These are phyloP conservation scores for Empidonax traillii DNA, from an alignment of 2,113 vertebrate genomes.

Conservation along the genomic window DNA sequence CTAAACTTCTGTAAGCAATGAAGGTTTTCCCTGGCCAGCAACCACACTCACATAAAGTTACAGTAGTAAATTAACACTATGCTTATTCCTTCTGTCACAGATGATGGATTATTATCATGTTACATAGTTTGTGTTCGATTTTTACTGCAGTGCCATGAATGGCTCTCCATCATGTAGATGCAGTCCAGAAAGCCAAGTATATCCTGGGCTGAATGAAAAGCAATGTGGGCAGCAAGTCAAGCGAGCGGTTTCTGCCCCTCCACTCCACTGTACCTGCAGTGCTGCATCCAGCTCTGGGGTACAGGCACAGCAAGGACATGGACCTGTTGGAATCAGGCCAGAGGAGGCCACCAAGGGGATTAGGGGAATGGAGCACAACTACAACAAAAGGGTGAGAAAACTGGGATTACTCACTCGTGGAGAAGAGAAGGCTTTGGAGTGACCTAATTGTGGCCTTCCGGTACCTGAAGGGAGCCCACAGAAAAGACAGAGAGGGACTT, in stretches of 20 bases:
- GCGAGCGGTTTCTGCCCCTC: not conserved
- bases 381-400: not conserved
- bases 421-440: fast-evolving
- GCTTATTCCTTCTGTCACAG: not conserved
- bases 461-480: fast-evolving
- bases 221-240: not conserved
- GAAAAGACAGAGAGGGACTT: not conserved
- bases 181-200: not conserved
- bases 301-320: not conserved
- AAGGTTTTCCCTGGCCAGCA: not conserved
- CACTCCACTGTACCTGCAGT: not conserved
- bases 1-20: not conserved
- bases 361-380: not conserved
- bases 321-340: not conserved
- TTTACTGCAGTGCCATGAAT: not conserved
- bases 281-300: not conserved
- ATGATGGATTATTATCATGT: fast-evolving
- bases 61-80: not conserved
- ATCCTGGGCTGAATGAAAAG: not conserved
- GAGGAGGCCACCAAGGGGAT: too few relatives aligned
- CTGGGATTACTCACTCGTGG: not conserved
- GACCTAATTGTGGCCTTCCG: too few relatives aligned
- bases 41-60: not conserved
- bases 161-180: not conserved
- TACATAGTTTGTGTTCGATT: not conserved